These are phyloP conservation scores for Macrostomum lignano DNA, from an alignment of 1,140 invertebrate species.

Conservation along the genomic window DNA sequence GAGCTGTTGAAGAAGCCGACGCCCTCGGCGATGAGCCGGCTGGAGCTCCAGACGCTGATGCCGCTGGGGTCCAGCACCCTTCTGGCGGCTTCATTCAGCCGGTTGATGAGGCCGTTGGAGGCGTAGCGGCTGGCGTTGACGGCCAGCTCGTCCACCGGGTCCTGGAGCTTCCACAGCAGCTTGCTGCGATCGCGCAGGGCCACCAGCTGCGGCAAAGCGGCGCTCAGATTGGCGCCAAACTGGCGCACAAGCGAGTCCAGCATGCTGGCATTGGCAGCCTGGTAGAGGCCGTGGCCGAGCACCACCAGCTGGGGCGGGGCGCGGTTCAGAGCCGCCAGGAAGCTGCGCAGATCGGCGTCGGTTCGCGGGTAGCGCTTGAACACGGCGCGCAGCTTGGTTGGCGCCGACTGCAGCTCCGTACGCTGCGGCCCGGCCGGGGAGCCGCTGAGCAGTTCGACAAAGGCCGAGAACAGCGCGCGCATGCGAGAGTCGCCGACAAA, in stretches of 20 bases:
- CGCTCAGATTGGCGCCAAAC: too few species aligned
- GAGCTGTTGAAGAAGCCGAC: constrained; percentile 37
- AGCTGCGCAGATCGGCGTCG: too few species aligned
- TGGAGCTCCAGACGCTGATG: constrained; percentile 45
- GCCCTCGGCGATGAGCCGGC: constrained; percentile 46
- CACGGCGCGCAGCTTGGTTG: too few species aligned
- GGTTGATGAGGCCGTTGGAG: constrained; percentile 1
- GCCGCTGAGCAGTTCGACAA: constrained; percentile 11
- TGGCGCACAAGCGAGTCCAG: too few species aligned
- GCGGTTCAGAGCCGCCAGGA: too few species aligned
- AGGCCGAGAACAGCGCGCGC: constrained; percentile 45
- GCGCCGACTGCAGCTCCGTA: too few species aligned
- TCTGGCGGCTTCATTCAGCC: neutral
- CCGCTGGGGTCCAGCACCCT: neutral
- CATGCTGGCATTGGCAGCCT: too few species aligned
- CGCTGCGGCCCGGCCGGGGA: neutral
- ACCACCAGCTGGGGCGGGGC: too few species aligned
- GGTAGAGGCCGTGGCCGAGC: too few species aligned
- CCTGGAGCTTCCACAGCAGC: constrained; percentile 2
- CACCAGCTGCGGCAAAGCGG: too few species aligned
- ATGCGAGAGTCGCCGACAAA: constrained; percentile 65
- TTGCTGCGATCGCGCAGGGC: too few species aligned
- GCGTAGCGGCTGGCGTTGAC: neutral
- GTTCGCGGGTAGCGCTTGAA: too few species aligned
- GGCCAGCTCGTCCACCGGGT: neutral